These are phyloP conservation scores for Psilopogon haemacephalus DNA, from an alignment of 2,113 vertebrate species.

Conservation along the genomic window DNA sequence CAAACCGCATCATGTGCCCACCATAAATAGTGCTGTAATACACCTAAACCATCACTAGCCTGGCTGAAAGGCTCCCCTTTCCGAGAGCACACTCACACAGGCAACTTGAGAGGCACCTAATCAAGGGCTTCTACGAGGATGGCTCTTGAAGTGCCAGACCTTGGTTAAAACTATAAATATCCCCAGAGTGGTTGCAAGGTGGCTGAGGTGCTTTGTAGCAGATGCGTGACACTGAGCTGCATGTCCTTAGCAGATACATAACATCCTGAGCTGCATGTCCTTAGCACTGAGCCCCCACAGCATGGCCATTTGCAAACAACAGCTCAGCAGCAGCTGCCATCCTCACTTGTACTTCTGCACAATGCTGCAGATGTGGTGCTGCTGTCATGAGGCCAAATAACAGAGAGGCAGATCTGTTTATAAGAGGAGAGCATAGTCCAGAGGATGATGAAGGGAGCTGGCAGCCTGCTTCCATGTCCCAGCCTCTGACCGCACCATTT, in stretches of 20 bases:
- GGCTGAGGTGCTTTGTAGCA: not conserved
- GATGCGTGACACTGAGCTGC: not conserved
- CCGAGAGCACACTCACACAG: not conserved
- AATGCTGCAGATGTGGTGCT: not conserved
- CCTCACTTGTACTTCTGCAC: not conserved
- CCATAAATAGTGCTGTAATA: not conserved
- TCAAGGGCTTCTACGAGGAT: not conserved
- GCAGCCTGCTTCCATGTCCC: not conserved
- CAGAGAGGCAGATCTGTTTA: not conserved
- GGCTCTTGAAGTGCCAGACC: not conserved
- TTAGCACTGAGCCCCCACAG: not conserved
- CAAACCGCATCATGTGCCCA: not conserved
- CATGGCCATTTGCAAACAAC: not conserved
- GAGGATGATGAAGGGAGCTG: not conserved
- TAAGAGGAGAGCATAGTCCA: not conserved
- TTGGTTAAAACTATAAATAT: not conserved
- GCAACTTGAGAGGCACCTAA: not conserved
- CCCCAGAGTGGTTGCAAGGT: not conserved
- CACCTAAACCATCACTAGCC: not conserved
- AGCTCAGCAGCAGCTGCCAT: not conserved
- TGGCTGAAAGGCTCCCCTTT: not conserved
- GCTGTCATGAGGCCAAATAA: fast-evolving
- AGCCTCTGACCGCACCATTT: fast-evolving
- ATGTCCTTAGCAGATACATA: not conserved
- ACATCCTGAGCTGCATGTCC: not conserved